Base-by-base conservation (phyloP, 23 tunicate species). In the Phallusia fumigata region DNA sequence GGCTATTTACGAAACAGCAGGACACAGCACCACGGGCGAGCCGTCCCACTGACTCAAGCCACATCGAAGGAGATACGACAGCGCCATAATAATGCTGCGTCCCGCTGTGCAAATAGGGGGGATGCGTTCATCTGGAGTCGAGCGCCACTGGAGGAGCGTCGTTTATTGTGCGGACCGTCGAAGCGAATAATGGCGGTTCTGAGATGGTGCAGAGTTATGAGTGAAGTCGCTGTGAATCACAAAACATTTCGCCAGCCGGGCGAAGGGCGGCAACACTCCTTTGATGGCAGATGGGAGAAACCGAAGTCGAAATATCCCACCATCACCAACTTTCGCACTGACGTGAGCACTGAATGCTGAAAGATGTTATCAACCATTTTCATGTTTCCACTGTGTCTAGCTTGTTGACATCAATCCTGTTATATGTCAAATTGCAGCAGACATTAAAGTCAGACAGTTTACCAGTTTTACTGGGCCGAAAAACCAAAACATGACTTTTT, bases 61-160 rank as follows among this genome's bases (percentile, higher is more conserved):
- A 58, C 69, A 24, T 58, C 69, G 69, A 58, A 58, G 69, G 28
- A 58, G 69, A 22, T 22, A 58, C 69, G 47, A 40, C 69, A 58
- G 69, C 69, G 69, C 28, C 69, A 16, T 58, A 58, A 58, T 58
- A 58, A 58, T 58, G 69, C 69, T 24, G 69, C 69, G 69, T 58
- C 69, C 69, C 69, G 69, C 69, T 58, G 69, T 58, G 69, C 69
- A 58, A 58, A 58, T 58, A 58, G 69, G 69, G 69, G 69, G 69
- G 69, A 58, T 58, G 69, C 69, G 69, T 58, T 58, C 69, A 58
- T 58, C 69, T 58, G 69, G 69, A 58, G 69, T 58, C 28, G 69
- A 58, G 69, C 69, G 69, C 69, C 69, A 58, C 28, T 24, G 69
- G 69, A 21, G 16, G 13, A 58, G 69, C 69, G 28, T 5, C 69